Conservation (phyloP, 2,888 invertebrate species). For the Watsonalla binaria region DNA sequence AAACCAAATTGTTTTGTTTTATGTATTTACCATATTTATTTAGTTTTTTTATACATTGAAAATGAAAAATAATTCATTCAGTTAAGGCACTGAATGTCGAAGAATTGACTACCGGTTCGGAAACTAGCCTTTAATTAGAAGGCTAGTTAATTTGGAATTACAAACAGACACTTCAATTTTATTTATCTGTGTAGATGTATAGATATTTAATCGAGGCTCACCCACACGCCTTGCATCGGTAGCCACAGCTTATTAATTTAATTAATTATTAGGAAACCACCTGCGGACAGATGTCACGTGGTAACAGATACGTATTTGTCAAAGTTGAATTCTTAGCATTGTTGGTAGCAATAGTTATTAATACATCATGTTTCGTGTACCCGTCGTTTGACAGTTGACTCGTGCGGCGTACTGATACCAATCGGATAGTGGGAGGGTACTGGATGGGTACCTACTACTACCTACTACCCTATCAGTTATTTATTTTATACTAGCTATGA, state of each 20-base stretch:
- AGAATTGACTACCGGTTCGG: no score
- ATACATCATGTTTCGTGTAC: slow-evolving; percentile 38
- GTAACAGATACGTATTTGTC: slow-evolving; percentile 52
- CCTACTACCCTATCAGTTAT: no score
- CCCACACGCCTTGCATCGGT: slow-evolving; percentile 4
- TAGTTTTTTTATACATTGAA: no score
- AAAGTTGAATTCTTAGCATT: slow-evolving; percentile 40
- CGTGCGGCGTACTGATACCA: slow-evolving; percentile 28
- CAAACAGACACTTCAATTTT: no score
- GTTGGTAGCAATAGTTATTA: slow-evolving; percentile 14
- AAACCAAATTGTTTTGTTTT: no score
- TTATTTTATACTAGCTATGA: no score
- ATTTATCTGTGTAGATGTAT: background rate
- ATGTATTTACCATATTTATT: no score
- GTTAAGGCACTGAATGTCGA: no score
- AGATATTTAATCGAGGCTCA: background rate
- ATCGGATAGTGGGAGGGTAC: slow-evolving; percentile 5
- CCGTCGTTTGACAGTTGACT: slow-evolving; percentile 19
- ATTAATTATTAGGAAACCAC: slow-evolving; percentile 47
- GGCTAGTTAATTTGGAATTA: background rate
- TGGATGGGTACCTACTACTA: background rate
- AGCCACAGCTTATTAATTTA: slow-evolving; percentile 31
- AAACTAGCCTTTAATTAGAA: no score
- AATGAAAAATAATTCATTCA: no score
- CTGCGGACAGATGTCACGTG: slow-evolving; percentile 45